Conservation (phyloP, 2,113 vertebrate genomes). For the Cebidichthys violaceus region DNA sequence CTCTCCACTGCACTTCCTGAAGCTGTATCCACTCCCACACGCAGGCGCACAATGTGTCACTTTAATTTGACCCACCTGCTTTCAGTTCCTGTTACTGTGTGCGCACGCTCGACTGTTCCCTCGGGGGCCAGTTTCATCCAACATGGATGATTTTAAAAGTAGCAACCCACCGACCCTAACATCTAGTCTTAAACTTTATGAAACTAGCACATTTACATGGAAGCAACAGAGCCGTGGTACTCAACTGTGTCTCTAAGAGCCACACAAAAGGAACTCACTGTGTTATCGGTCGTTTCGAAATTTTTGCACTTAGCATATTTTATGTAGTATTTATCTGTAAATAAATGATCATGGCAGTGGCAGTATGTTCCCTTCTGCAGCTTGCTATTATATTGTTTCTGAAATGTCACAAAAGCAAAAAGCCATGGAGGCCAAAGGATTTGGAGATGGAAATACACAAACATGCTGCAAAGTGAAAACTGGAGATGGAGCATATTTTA, state of each 20-base stretch:
- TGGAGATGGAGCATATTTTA: conserved; percentile 18
- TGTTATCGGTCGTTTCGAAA: background rate
- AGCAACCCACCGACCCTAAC: background rate
- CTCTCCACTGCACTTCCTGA: conserved; percentile 27
- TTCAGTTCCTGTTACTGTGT: conserved; percentile 25
- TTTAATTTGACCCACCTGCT: conserved; percentile 53
- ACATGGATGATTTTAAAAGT: conserved; percentile 7
- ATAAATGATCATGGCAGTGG: background rate
- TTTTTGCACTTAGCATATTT: background rate
- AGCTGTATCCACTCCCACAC: conserved; percentile 37
- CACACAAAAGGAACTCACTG: background rate
- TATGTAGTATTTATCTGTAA: background rate
- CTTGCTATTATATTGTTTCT: background rate
- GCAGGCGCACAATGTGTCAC: conserved; percentile 20
- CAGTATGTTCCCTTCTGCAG: background rate
- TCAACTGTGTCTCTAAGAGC: background rate
- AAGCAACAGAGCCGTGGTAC: background rate
- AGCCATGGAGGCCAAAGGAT: background rate
- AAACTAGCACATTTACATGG: background rate
- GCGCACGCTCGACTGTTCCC: conserved; percentile 1
- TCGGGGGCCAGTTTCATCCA: conserved; percentile 42
- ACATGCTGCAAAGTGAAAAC: background rate
- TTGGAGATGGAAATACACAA: background rate
- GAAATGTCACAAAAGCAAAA: conserved; percentile 19
- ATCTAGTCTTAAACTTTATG: conserved; percentile 4